A percentile compares a stretch with the other conserved stretches of the same genome.
phyloP scores from a whole-genome alignment of 2,797 vertebrate species.

The Hoplostethus mediterraneus region DNA sequence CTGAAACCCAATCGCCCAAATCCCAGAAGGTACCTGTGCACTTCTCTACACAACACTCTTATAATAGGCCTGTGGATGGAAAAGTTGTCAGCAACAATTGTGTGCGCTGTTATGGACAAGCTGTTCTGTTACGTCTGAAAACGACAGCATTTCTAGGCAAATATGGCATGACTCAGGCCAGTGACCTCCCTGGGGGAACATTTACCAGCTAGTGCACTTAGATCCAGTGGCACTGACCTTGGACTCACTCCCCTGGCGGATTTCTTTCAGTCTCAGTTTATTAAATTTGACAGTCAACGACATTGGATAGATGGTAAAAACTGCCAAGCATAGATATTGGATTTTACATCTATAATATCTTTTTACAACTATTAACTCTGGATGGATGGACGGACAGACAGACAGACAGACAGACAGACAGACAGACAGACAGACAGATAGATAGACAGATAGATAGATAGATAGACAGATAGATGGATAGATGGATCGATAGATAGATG shows the following conservation, averaged over 20 bases:
- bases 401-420: neutral
- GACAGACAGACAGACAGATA: neutral
- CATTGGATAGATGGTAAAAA: constrained; percentile 39
- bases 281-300: constrained; percentile 63
- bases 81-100: constrained; percentile 61
- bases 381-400: neutral
- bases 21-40: constrained; percentile 54
- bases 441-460: no score
- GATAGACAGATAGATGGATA: no score
- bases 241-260: constrained; percentile 53
- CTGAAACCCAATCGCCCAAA: constrained; percentile 74
- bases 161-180: constrained; percentile 57
- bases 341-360: constrained; percentile 30
- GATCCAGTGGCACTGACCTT: constrained; percentile 71
- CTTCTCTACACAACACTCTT: constrained; percentile 42
- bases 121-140: constrained; percentile 58
- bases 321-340: constrained; percentile 38
- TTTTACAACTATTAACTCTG: neutral
- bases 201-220: constrained; percentile 72
- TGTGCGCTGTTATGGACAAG: constrained; percentile 60
- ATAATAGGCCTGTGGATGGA: constrained; percentile 40
- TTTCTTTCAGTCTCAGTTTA: constrained; percentile 63
- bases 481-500: no score
- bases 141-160: constrained; percentile 56
- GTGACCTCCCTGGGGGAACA: constrained; percentile 67